A percentile compares a stretch with the other conserved stretches of the same genome.
Evolutionary conservation across 2,797 vertebrate species (phyloP).

Genomic region (Hephaestus fuliginosus): DNA sequence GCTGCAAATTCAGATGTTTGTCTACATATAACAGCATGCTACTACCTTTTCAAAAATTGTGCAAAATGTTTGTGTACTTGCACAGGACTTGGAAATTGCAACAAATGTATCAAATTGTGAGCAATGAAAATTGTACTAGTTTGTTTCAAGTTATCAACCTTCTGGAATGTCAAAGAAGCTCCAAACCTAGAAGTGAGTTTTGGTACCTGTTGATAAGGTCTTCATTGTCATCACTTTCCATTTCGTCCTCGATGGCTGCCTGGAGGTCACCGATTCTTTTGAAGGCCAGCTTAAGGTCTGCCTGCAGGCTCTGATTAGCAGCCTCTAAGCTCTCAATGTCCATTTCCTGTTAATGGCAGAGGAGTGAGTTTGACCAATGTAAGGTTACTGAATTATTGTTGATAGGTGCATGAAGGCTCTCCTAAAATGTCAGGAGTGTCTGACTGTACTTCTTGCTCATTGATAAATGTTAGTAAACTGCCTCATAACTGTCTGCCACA

Average conservation of each 20-base stretch:
- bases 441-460: neutral
- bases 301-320: slow-evolving; percentile 97
- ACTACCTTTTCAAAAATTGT: neutral
- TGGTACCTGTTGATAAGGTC: slow-evolving; percentile 97
- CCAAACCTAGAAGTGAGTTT: neutral
- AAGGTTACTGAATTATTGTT: neutral
- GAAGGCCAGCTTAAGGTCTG: slow-evolving; percentile 97
- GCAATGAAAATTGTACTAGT: neutral
- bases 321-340: slow-evolving; percentile 97
- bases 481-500: neutral
- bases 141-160: neutral
- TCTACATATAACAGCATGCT: neutral
- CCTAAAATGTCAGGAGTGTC: slow-evolving; percentile 6
- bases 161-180: neutral
- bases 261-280: slow-evolving; percentile 98
- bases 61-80: too few species aligned
- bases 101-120: neutral
- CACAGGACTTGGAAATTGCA: neutral
- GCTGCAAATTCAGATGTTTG: neutral
- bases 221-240: slow-evolving; percentile 99
- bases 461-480: neutral
- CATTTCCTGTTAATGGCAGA: slow-evolving; percentile 90
- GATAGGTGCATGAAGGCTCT: slow-evolving; percentile 5
- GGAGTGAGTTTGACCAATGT: slow-evolving; percentile 8
- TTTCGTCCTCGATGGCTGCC: slow-evolving; percentile 97